Evolutionary conservation across 2,797 vertebrate species (phyloP), one percentile per base, ranked within the genome.

Genomic region (Spinus olivaceus): DNA sequence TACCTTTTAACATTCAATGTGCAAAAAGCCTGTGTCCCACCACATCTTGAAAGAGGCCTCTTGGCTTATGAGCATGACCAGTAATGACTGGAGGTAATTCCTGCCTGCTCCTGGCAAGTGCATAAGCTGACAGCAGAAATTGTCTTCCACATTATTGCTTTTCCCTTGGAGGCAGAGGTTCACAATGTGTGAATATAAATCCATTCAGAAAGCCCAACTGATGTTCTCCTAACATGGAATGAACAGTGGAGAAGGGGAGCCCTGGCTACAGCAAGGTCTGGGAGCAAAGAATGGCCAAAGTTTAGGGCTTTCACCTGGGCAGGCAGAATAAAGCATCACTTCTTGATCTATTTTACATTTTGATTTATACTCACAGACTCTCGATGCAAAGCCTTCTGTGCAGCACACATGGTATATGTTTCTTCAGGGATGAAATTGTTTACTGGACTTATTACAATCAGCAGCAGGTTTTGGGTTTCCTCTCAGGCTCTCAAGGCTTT

Each of bases 1-100:
- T 65, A 18, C 61, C 84, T 95, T 90, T 94, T 59, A 93, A 81
- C 79, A 88, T 78, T 89, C 46, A 78, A 54, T 65, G 81, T 69
- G 86, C 47, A 78, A 82, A 85, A 78, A 71, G 61, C 69, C 79
- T 2, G 2, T 69, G 76, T 86, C 79, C 69, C 73, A 61, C 54
- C 80, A 65, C 35, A 27, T 24, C 87, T 76, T 65, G 69, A 92
- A 74, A 83, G 80, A 71, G 78, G 61, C 35, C 51, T 87, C 81
- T 53, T 74, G 79, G 84, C 61, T 71, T 73, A 15, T 54, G 71
- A 80, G 69, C 3, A 3, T 59, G 84, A 67, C 78, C 2, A 8
- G 11, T n/a, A 78, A 64, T 0, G 2, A 56, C 69, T 64, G 74
- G 74, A 83, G 54, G 47, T 78, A 76, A 82, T 89, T 92, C 72